Evolutionary conservation across 2,113 vertebrate genomes (phyloP).

Genomic region (Bucco capensis): DNA sequence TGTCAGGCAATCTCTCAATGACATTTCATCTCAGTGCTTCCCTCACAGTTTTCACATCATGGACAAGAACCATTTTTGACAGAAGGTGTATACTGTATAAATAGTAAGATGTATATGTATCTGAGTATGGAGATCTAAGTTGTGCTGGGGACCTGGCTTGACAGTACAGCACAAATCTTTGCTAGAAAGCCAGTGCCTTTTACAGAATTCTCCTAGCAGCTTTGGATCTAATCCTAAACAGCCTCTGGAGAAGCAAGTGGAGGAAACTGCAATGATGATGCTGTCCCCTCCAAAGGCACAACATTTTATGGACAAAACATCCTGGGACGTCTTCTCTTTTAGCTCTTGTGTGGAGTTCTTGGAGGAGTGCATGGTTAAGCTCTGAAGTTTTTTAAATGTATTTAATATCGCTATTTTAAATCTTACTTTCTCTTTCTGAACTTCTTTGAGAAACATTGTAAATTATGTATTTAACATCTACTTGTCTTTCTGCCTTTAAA

Average conservation of each 20-base stretch:
- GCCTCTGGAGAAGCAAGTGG: not conserved
- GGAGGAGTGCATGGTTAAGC: not conserved
- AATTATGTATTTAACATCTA: not conserved
- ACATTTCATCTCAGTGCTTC: not conserved
- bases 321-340: not conserved
- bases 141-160: not conserved
- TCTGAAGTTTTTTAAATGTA: too few relatives aligned
- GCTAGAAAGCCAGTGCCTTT: not conserved
- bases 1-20: not conserved
- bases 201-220: not conserved
- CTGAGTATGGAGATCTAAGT: accelerated
- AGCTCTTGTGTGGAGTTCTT: not conserved
- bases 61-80: not conserved
- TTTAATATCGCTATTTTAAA: not conserved
- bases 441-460: not conserved
- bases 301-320: not conserved
- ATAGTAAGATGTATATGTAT: not conserved
- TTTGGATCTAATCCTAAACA: not conserved
- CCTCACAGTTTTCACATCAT: not conserved
- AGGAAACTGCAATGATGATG: not conserved
- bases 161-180: not conserved
- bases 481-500: not conserved
- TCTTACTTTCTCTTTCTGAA: not conserved
- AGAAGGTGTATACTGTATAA: not conserved
- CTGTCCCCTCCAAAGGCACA: not conserved